Evolutionary conservation across 2,888 invertebrate species (phyloP).

Genomic region (Agrotis segetum): DNA sequence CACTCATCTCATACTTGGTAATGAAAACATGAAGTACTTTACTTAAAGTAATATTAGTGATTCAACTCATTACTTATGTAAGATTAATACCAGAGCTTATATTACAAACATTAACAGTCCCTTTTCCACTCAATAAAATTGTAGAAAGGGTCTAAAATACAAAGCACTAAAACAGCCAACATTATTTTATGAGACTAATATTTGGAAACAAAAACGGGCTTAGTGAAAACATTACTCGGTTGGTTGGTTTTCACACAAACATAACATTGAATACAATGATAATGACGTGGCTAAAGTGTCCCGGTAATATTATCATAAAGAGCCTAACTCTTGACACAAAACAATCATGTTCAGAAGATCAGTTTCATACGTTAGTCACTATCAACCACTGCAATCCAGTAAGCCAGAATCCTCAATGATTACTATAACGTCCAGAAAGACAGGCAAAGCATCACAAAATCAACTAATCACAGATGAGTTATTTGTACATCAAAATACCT

Average conservation of each 20-base stretch:
- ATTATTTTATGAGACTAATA: conserved; percentile 42
- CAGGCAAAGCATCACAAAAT: too few species aligned
- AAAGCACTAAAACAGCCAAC: conserved; percentile 28
- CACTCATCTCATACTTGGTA: too few species aligned
- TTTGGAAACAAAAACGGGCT: conserved; percentile 47
- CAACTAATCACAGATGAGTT: too few species aligned
- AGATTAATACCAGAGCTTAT: conserved; percentile 19
- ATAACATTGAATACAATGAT: conserved; percentile 66
- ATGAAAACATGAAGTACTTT: too few species aligned
- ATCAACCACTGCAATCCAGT: too few species aligned
- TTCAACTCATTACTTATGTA: conserved; percentile 15
- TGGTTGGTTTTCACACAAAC: conserved; percentile 46
- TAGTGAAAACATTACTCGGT: conserved; percentile 43
- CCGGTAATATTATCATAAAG: conserved; percentile 65
- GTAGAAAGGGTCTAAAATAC: conserved; percentile 29
- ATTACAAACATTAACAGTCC: conserved; percentile 27
- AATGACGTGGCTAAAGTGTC: conserved; percentile 68
- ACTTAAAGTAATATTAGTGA: too few species aligned
- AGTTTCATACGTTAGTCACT: background rate
- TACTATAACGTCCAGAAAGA: too few species aligned
- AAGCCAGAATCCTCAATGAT: too few species aligned
- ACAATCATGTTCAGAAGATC: conserved; percentile 3
- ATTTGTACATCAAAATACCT: too few species aligned
- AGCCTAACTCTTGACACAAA: conserved; percentile 55
- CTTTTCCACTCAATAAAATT: conserved; percentile 37